A percentile compares a stretch with the other conserved stretches of the same genome.
These are phyloP conservation scores for Melospiza georgiana DNA, from an alignment of 2,113 vertebrate genomes.

Conservation along the genomic window DNA sequence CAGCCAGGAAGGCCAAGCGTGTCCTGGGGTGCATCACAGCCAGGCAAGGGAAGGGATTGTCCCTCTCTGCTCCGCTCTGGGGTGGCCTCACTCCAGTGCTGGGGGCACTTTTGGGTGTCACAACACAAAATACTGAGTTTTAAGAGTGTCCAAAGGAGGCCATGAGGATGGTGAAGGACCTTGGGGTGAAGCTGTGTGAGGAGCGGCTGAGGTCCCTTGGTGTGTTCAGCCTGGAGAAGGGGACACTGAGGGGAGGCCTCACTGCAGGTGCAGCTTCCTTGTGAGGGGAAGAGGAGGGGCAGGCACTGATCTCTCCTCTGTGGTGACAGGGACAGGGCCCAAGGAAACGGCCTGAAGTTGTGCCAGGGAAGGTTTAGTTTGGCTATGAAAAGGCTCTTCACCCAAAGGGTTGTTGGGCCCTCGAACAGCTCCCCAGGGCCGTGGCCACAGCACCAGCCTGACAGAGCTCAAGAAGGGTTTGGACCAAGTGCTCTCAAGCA, in stretches of 20 bases:
- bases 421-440: neutral
- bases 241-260: neutral
- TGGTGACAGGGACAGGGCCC: neutral
- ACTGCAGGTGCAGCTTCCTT: fast-evolving
- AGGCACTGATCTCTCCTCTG: neutral
- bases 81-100: fast-evolving
- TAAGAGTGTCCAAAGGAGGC: neutral
- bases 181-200: fast-evolving
- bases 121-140: neutral
- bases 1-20: neutral
- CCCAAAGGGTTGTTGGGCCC: fast-evolving
- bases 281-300: neutral
- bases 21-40: neutral
- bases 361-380: neutral
- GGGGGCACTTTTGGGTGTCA: fast-evolving
- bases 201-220: neutral
- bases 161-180: fast-evolving
- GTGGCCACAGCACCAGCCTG: neutral
- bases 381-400: neutral
- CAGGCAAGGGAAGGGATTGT: fast-evolving
- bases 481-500: neutral
- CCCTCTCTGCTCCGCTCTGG: fast-evolving
- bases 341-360: neutral
- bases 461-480: neutral
- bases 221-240: neutral